These are phyloP conservation scores for Sycophila sp. DNA, from an alignment of 1,140 invertebrate genomes.

Conservation along the genomic window DNA sequence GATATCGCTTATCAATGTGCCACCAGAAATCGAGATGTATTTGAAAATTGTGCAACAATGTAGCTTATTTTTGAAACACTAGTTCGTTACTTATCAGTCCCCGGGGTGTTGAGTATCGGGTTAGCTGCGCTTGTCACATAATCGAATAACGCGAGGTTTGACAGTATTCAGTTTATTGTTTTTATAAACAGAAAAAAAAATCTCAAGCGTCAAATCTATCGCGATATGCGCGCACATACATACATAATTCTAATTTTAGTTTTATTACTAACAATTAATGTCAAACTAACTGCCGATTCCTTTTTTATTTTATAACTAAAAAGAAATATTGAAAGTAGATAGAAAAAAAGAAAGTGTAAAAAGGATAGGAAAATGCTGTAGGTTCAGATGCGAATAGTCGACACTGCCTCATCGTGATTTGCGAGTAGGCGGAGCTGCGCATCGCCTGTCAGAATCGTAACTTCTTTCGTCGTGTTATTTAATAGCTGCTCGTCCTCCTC, in stretches of 20 bases:
- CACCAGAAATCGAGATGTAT: not conserved
- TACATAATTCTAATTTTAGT: not conserved
- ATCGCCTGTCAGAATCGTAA: slow-evolving; percentile 22
- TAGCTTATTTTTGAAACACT: not conserved
- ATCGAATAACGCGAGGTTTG: not conserved
- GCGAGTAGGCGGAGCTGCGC: slow-evolving; percentile 40
- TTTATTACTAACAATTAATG: too few relatives aligned
- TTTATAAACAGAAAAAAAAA: not conserved
- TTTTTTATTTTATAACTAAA: too few relatives aligned
- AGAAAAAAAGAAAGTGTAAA: not conserved
- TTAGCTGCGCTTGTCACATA: slow-evolving; percentile 3
- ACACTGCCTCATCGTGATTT: slow-evolving; percentile 29
- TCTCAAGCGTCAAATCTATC: not conserved
- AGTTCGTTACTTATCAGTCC: not conserved
- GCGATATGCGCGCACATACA: not conserved
- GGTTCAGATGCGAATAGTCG: not conserved
- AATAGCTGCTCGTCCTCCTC: slow-evolving; percentile 38
- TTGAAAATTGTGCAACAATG: not conserved
- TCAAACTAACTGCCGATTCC: too few relatives aligned
- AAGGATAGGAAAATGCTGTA: too few relatives aligned
- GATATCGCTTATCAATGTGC: not conserved
- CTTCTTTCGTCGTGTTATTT: slow-evolving; percentile 33
- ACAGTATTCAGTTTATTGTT: not conserved
- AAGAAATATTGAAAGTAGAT: not conserved
- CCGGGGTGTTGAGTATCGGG: not conserved